Evolutionary conservation across 2,797 vertebrate species (phyloP).

Genomic region (Lycodopsis pacificus): DNA sequence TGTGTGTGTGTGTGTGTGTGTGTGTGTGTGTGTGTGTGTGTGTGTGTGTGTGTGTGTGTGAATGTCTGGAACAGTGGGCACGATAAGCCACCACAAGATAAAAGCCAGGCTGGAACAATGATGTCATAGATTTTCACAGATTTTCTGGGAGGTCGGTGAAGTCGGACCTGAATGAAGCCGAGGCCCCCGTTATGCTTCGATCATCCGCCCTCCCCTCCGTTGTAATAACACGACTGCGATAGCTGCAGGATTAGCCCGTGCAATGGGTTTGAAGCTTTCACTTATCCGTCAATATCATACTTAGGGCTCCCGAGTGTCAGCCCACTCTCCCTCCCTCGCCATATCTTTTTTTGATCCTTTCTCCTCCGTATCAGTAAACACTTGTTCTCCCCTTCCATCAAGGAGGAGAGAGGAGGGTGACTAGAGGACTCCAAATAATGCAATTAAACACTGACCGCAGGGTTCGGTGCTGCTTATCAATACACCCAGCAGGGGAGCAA

Average conservation of each 20-base stretch:
- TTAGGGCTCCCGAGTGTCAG: constrained; percentile 36
- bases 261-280: constrained; percentile 52
- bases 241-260: constrained; percentile 49
- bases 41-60: constrained; percentile 61
- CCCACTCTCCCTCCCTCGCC: constrained; percentile 32
- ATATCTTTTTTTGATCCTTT: constrained; percentile 58
- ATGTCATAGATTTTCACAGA: constrained; percentile 69
- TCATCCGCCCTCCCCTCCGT: constrained; percentile 31
- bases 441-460: constrained; percentile 86
- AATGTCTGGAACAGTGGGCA: constrained; percentile 71
- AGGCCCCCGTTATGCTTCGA: constrained; percentile 37
- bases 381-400: constrained; percentile 70
- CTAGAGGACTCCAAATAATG: constrained; percentile 85
- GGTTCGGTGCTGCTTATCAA: constrained; percentile 84
- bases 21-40: constrained; percentile 51
- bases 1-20: constrained; percentile 57
- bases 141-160: constrained; percentile 59
- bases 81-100: constrained; percentile 73
- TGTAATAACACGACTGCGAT: constrained; percentile 35
- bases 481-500: constrained; percentile 78
- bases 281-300: constrained; percentile 65
- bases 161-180: constrained; percentile 59
- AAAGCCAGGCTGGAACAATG: constrained; percentile 69
- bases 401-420: constrained; percentile 74
- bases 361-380: constrained; percentile 66